Evolutionary conservation across 2,113 vertebrate genomes (phyloP), one percentile per base, ranked within the genome.

Genomic region (Albula goreensis): DNA sequence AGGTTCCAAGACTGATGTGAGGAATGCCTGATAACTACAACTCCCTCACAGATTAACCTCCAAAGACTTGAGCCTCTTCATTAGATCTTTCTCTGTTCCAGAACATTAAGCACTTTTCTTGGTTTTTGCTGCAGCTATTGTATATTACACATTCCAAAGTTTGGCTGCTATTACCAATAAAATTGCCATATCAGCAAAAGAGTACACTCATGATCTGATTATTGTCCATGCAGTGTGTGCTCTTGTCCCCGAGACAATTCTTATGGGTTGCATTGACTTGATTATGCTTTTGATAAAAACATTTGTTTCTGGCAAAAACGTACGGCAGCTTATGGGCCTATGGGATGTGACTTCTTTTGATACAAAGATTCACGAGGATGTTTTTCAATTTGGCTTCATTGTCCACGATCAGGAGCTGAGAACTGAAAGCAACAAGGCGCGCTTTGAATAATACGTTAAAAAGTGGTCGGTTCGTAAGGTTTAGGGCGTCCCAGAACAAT

Each of bases 1-100:
- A 88, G 80, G 90, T 89, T 88, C 85, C 85, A 17, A 88, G 88
- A 92, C 89, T 93, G 91, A 93, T 90, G 85, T 63, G 80, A 83
- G 86, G 85, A 87, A 92, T 88, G 87, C 85, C 85, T 91, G 88
- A 91, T 88, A 83, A 86, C 87, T 88, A 78, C 78, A 22, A 85
- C 83, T 83, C 90, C 66, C 82, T 85, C 81, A n/a, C 63, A 60
- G 41, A 74, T 86, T 70, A 60, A 56, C 81, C 81, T 83, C 52
- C 56, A 50, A 83, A 83, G 82, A 50, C 60, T 79, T 10, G 25
- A 70, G 25, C 15, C 22, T 57, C 56, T 83, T 83, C 48, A 83
- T 83, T 66, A 70, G 50, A 31, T 19, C 57, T n/a, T 66, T 7
- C 5, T 19, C 53, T 56, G 25, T 83, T 82, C 50, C 12, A 83